Conservation (phyloP, 37 sponge, comb jelly and placozoan species). For the Theonella swinhoei region DNA sequence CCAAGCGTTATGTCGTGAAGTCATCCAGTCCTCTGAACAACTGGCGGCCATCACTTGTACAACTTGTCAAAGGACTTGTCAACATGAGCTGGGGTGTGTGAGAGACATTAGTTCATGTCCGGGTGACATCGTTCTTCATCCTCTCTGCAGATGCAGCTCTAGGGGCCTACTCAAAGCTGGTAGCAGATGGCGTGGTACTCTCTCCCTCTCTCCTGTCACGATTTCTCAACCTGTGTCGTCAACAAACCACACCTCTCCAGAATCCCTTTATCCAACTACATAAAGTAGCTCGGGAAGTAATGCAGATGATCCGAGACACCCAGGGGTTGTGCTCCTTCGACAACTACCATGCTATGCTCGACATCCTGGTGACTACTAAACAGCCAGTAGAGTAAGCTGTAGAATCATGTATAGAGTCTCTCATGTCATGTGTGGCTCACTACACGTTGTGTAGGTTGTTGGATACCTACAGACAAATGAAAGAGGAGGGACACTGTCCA, state of each 20-base stretch:
- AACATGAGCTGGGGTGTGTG: conserved; percentile 20
- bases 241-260: background rate
- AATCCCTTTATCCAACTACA: background rate
- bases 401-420: background rate
- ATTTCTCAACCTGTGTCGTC: background rate
- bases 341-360: background rate
- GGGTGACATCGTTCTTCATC: background rate
- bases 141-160: background rate
- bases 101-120: background rate
- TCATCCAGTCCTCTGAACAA: background rate
- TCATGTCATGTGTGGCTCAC: background rate
- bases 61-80: background rate
- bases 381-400: background rate
- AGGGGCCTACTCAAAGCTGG: background rate
- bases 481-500: background rate
- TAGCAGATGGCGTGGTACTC: background rate
- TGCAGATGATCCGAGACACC: background rate
- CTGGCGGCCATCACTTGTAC: background rate
- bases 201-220: background rate
- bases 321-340: background rate
- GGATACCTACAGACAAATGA: background rate
- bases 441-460: background rate
- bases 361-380: background rate
- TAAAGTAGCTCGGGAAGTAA: background rate
- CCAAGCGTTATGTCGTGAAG: background rate